Base-by-base conservation (phyloP, 2,888 invertebrate genomes). In the Acleris holmiana region DNA sequence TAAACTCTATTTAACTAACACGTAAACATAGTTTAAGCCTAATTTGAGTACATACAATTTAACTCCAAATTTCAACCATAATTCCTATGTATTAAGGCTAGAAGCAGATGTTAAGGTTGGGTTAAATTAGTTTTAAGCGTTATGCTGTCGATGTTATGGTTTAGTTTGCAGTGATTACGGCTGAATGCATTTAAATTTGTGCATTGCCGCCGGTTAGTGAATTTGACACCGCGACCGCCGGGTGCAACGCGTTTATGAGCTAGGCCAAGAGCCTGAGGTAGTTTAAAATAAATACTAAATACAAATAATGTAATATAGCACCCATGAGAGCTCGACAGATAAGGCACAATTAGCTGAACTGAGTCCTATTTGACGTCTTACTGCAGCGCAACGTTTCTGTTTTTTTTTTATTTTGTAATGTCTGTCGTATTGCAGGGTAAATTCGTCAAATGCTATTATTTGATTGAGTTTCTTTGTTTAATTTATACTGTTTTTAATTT, bases 211-310 rank as follows among this genome's bases (percentile, higher is more conserved):
- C 25, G 64, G 64, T 64, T 64, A 64, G 58, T 64, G 64, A 64
- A 59, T 64, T 64, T 64, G 64, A 64, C 64, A 64, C 48, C 53
- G 25, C 58, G 48, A 59, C 64, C 58, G 58, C 57, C 18, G 41
- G 25, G 25, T 59, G 53, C 58, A 54, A 54, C 21, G 58, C 51
- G 58, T 54, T 58, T 59, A 59, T 47, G 47, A 53, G 18, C 3
- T 64, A 64, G 64, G 8, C 29, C 10, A 53, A 44, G 64, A 58
- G 53, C 40, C 29, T 2, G 18, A 17, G 10, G 5, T n/a, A n/a
- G n/a, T 18, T 5, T 19, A 47, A 10, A 18, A 17, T 47, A 19
- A 47, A 47, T 17, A 7, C 17, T 5, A 47, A 47, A 47, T 47
- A 47, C 1, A 47, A 47, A 47, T 47, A 47, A n/a, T n/a, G 0